phyloP scores from a whole-genome alignment of 2,797 vertebrate species.

The Heteromormyrus szaboi region DNA sequence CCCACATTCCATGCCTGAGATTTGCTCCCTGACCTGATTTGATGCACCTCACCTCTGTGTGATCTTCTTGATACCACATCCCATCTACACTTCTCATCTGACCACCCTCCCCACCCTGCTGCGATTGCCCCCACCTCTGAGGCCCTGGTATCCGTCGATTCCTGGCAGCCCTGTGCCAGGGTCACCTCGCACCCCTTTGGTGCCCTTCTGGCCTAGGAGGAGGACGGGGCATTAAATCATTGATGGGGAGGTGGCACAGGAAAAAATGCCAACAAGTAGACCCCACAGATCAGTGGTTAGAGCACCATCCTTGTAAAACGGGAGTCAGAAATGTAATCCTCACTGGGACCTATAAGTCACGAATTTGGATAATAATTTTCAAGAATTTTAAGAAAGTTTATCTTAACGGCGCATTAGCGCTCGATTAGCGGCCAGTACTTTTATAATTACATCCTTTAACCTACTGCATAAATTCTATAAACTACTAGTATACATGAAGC shows the following conservation, averaged over 20 bases:
- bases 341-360: background rate
- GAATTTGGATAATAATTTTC: background rate
- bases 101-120: background rate
- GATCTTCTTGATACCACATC: background rate
- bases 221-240: background rate
- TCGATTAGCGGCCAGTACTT: background rate
- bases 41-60: background rate
- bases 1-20: background rate
- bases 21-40: background rate
- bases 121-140: conserved; percentile 41
- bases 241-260: background rate
- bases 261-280: background rate
- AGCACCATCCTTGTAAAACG: background rate
- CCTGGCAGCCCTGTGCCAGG: conserved; percentile 50
- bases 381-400: background rate
- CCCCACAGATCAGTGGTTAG: background rate
- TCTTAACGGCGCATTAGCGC: background rate
- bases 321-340: background rate
- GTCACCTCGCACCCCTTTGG: conserved; percentile 49
- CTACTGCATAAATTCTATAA: background rate
- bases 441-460: background rate
- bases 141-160: conserved; percentile 54
- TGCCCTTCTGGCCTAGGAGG: conserved; percentile 53
- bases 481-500: background rate
- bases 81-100: background rate